phyloP scores from a whole-genome alignment of 2,113 vertebrate species.

The Hippocampus comes region DNA sequence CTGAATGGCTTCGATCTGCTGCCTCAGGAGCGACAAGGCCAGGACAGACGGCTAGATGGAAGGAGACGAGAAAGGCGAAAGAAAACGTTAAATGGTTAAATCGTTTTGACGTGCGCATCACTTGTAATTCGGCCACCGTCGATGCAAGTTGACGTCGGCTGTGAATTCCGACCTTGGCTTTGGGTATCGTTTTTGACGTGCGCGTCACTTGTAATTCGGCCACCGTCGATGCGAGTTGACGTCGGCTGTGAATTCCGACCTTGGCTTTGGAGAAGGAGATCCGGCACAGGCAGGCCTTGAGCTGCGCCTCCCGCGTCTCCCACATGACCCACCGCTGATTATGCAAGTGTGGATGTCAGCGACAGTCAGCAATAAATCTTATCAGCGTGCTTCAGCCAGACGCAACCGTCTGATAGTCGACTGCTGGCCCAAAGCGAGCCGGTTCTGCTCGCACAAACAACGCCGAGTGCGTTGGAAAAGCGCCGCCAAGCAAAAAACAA shows the following conservation, averaged over 20 bases:
- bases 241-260: constrained; percentile 69
- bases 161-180: constrained; percentile 86
- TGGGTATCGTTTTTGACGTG: too few species aligned
- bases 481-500: background rate
- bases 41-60: constrained; percentile 84
- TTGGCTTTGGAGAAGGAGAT: constrained; percentile 95
- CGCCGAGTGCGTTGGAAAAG: background rate
- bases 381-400: constrained; percentile 38
- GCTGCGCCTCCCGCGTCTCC: constrained; percentile 93
- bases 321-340: constrained; percentile 36
- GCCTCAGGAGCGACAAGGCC: constrained; percentile 89
- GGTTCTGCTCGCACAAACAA: constrained; percentile 2
- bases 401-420: background rate
- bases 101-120: background rate
- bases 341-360: constrained; percentile 9
- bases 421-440: constrained; percentile 21
- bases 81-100: background rate
- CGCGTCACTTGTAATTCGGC: too few species aligned
- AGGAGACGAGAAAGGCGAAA: background rate
- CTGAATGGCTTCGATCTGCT: constrained; percentile 84
- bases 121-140: background rate
- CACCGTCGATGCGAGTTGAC: background rate
- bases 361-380: constrained; percentile 19
- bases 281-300: constrained; percentile 94
- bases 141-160: background rate